Evolutionary conservation across 2,888 invertebrate species (phyloP), one percentile per base, ranked within the genome.

Genomic region (Dryadula phaetusa): DNA sequence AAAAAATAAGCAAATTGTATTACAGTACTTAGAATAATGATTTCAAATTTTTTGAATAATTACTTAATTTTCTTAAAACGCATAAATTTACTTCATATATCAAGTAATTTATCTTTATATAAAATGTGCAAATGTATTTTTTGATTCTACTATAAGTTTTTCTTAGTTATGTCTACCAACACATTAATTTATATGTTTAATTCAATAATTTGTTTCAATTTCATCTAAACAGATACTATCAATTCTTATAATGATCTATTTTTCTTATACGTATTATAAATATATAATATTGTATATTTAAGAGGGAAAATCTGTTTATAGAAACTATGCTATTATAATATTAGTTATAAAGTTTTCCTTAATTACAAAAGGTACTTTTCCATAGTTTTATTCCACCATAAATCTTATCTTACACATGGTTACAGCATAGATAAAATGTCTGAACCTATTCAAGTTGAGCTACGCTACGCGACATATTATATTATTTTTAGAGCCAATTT

Each of bases 341-440:
- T 54, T n/a, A 54, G 14, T 37, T 20, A n/a, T 22, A 12, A 49
- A 52, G 12, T 40, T 40, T 52, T 40, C 49, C 37, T 25, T 62
- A 52, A 8, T 49, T 61, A 18, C 37, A 25, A 28, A 18, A 14
- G n/a, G 28, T 47, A 64, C 28, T 62, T 66, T 66, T 66, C 54
- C 66, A 28, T 62, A 40, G 16, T 16, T 44, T 49, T 28, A 37
- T 28, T 8, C 16, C 46, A 34, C 64, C 58, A 60, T 65, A 32
- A 40, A 20, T 37, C 47, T 56, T 66, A 66, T 66, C 61, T 32
- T 22, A 61, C 20, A 34, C 56, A 52, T 62, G 52, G 46, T 60
- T 42, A 53, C 28, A 58, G 49, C 16, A 63, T 10, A 47, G 62
- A 69, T 66, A 62, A 69, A 16, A 32, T 42, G 58, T 46, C 47